Evolutionary conservation across 2,888 invertebrate species (phyloP).

Genomic region (Tenthredo livida): DNA sequence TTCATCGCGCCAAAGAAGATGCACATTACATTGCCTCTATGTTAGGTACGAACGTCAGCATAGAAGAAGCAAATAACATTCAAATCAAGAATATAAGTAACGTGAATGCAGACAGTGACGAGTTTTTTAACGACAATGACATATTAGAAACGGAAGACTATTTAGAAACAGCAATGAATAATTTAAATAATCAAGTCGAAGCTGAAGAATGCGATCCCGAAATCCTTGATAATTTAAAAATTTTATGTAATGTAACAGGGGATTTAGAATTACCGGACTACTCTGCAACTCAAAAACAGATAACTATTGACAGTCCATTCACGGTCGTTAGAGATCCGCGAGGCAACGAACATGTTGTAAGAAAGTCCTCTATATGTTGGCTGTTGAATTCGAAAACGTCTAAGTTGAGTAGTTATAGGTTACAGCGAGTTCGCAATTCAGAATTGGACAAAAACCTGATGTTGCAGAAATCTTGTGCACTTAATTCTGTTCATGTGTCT

Average conservation of each 20-base stretch:
- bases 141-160: background rate
- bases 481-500: background rate
- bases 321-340: constrained; percentile 1
- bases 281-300: background rate
- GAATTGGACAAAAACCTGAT: constrained; percentile 11
- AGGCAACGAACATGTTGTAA: constrained; percentile 33
- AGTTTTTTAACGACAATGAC: background rate
- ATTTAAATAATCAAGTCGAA: background rate
- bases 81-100: constrained; percentile 9
- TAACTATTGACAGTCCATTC: constrained; percentile 7
- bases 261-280: constrained; percentile 6
- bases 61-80: background rate
- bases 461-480: background rate
- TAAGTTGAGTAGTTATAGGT: constrained; percentile 7
- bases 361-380: constrained; percentile 33
- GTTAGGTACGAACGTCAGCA: constrained; percentile 4
- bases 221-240: constrained; percentile 1
- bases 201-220: constrained; percentile 11
- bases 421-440: constrained; percentile 16
- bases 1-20: constrained; percentile 14
- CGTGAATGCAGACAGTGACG: background rate
- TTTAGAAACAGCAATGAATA: background rate
- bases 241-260: constrained; percentile 17
- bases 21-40: background rate
- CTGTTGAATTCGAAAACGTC: background rate